Conservation (phyloP, 2,113 vertebrate genomes). For the Peromyscus leucopus region DNA sequence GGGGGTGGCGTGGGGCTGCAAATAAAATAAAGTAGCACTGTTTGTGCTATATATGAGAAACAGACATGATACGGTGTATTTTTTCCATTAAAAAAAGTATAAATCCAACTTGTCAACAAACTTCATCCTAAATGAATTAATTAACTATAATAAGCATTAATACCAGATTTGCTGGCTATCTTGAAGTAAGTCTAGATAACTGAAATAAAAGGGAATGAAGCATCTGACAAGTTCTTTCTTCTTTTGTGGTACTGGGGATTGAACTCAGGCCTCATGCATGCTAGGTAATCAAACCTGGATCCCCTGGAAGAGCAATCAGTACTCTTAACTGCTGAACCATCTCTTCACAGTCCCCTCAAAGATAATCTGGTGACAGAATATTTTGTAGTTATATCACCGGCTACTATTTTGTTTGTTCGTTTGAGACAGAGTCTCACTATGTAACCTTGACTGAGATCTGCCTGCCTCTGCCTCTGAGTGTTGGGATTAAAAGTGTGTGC, state of each 20-base stretch:
- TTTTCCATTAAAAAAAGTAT: conserved; percentile 44
- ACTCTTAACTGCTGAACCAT: too few relatives aligned
- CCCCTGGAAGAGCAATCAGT: neutral
- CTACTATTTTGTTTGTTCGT: neutral
- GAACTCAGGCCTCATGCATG: neutral
- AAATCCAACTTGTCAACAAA: conserved; percentile 19
- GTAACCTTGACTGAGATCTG: neutral
- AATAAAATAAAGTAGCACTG: neutral
- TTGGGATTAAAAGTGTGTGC: neutral
- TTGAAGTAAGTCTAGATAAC: conserved; percentile 47
- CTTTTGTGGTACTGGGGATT: neutral
- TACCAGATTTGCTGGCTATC: neutral
- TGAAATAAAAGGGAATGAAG: neutral
- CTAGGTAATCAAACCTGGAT: neutral
- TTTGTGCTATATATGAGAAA: neutral
- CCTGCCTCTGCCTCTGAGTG: neutral
- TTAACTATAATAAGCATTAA: conserved; percentile 23
- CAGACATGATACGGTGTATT: neutral
- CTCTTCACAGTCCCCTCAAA: neutral
- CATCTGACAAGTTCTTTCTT: neutral
- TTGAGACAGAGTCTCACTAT: neutral
- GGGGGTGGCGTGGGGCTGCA: neutral
- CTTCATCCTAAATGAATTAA: conserved; percentile 50
- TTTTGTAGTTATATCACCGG: neutral
- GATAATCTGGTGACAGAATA: neutral